Conservation (phyloP, 2,888 invertebrate species). For the Deladenus siricidicola region DNA sequence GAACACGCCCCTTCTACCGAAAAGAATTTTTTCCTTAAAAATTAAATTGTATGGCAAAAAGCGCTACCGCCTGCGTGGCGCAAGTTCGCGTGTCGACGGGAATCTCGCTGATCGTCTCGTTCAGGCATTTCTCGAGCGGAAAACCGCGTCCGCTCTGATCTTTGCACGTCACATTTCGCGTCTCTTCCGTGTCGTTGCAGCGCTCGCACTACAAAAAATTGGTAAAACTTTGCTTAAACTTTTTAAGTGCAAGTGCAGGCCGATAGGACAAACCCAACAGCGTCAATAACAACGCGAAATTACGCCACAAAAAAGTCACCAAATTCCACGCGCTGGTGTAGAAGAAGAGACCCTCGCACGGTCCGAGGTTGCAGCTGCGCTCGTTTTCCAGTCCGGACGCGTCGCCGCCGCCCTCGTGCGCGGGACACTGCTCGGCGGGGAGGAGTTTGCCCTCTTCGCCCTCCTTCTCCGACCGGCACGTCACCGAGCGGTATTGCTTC, state of each 20-base stretch:
- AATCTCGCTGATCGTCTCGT: conserved; percentile 58
- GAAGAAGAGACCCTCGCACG: conserved; percentile 68
- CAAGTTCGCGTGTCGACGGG: conserved; percentile 63
- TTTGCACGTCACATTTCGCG: conserved; percentile 52
- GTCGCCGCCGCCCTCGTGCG: too few relatives aligned
- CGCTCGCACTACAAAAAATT: conserved; percentile 41
- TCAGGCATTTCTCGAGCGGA: conserved; percentile 51
- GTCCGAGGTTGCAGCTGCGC: conserved; percentile 57
- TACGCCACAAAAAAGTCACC: conserved; percentile 65
- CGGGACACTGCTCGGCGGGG: conserved; percentile 63
- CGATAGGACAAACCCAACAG: too few relatives aligned
- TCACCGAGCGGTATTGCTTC: conserved; percentile 55
- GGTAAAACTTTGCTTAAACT: background rate
- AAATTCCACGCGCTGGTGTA: conserved; percentile 57
- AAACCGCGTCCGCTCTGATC: conserved; percentile 48
- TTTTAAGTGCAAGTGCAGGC: conserved; percentile 9
- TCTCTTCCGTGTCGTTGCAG: conserved; percentile 54
- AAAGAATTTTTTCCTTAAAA: too few relatives aligned
- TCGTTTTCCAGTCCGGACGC: conserved; percentile 49
- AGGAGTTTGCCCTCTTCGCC: conserved; percentile 63
- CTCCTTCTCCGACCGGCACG: conserved; percentile 50
- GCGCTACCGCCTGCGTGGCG: conserved; percentile 57
- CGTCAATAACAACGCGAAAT: too few relatives aligned
- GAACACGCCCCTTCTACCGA: too few relatives aligned
- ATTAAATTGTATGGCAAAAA: too few relatives aligned